These are phyloP conservation scores for Octopus bimaculoides DNA, from an alignment of 1,140 invertebrate genomes.

Conservation along the genomic window DNA sequence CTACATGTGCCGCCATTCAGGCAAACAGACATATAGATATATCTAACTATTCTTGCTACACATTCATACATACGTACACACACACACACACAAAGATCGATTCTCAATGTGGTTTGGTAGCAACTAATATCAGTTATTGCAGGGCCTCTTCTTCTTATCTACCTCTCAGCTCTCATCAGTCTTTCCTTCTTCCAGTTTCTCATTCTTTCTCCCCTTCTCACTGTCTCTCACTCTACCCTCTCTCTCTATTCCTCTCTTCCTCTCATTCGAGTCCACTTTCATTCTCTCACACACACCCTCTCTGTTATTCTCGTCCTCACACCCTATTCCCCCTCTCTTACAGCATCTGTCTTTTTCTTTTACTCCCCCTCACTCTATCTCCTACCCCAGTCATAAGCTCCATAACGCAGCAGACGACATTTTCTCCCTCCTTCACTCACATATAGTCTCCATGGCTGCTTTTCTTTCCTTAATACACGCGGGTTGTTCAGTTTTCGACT, in stretches of 20 bases:
- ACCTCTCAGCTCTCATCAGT: too few species aligned
- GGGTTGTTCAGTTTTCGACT: background rate
- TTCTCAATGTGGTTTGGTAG: too few species aligned
- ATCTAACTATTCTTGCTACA: too few species aligned
- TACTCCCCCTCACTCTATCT: background rate
- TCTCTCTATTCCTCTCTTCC: background rate
- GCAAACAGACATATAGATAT: too few species aligned
- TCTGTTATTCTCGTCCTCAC: background rate
- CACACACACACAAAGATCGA: too few species aligned
- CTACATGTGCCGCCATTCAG: too few species aligned
- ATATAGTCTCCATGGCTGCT: background rate
- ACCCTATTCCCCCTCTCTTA: slow-evolving; percentile 1
- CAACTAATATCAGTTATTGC: too few species aligned
- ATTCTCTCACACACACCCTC: background rate
- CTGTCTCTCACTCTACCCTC: background rate
- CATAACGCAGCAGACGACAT: background rate
- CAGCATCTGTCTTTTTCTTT: slow-evolving; percentile 6
- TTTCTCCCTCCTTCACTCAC: background rate
- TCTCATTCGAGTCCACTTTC: background rate
- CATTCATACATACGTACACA: too few species aligned
- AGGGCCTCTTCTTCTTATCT: too few species aligned
- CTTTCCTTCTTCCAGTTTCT: too few species aligned
- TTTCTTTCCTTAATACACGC: background rate
- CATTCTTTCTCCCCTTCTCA: too few species aligned
- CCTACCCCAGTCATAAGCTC: background rate